Conservation (phyloP, 2,888 invertebrate genomes). For the Cheilosia scutellata region DNA sequence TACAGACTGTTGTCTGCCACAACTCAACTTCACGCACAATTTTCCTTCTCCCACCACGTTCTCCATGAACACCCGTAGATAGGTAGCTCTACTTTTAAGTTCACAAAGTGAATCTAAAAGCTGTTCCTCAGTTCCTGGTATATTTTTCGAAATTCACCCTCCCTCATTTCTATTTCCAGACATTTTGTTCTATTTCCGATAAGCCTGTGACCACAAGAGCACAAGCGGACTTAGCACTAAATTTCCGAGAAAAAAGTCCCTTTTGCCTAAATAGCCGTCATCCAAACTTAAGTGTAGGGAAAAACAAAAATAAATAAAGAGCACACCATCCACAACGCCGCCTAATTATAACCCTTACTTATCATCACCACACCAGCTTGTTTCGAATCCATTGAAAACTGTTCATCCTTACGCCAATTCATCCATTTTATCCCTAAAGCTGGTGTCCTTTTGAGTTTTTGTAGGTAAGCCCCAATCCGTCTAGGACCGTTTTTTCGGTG, state of each 20-base stretch:
- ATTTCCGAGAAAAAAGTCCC: background rate
- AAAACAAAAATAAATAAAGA: background rate
- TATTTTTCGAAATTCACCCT: background rate
- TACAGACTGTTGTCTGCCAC: background rate
- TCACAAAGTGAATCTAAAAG: too few species aligned
- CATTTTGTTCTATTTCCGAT: background rate
- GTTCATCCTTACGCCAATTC: conserved; percentile 20
- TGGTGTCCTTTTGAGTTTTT: conserved; percentile 13
- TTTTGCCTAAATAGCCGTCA: background rate
- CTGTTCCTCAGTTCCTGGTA: too few species aligned
- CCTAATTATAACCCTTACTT: conserved; percentile 54
- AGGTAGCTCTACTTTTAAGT: too few species aligned
- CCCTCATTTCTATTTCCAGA: too few species aligned
- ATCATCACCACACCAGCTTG: conserved; percentile 48
- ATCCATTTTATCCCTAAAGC: conserved; percentile 30
- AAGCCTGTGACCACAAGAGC: background rate
- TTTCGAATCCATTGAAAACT: conserved; percentile 38
- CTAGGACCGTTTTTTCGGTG: conserved; percentile 45
- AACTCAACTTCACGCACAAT: background rate
- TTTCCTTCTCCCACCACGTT: background rate
- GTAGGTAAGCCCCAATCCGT: conserved; percentile 25
- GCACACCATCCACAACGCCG: background rate
- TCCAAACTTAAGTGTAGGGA: background rate
- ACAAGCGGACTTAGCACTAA: background rate
- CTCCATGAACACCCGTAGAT: too few species aligned